phyloP scores from a whole-genome alignment of 2,888 invertebrate species.

The Plebejus melissa region DNA sequence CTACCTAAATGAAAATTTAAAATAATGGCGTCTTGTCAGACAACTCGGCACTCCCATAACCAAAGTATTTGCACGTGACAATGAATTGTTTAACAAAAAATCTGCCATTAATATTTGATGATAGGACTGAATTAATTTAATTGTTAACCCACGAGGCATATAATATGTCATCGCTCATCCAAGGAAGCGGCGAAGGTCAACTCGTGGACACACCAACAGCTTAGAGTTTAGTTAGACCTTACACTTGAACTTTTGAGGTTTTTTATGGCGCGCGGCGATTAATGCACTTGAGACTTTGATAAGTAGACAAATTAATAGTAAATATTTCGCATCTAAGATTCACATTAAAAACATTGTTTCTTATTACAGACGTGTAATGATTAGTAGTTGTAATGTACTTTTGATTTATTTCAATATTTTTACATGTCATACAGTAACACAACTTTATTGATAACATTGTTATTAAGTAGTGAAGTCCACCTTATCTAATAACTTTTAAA shows the following conservation, averaged over 20 bases:
- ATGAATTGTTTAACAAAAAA: neutral
- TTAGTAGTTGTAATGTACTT: too few relatives aligned
- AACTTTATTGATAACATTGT: too few relatives aligned
- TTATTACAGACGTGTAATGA: too few relatives aligned
- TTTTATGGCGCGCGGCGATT: neutral
- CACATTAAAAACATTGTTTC: too few relatives aligned
- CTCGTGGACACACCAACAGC: neutral
- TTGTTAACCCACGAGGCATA: neutral
- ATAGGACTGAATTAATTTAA: neutral
- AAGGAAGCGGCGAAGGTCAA: neutral
- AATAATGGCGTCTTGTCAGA: neutral
- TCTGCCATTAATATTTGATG: neutral
- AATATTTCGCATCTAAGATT: too few relatives aligned
- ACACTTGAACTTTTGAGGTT: neutral
- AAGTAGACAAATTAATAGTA: too few relatives aligned
- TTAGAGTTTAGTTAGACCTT: conserved; percentile 11
- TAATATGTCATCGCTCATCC: conserved; percentile 4
- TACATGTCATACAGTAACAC: too few relatives aligned
- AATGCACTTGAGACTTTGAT: neutral
- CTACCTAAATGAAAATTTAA: neutral
- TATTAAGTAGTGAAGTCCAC: too few relatives aligned
- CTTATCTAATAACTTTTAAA: too few relatives aligned
- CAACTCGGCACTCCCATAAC: neutral
- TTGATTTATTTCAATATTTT: too few relatives aligned
- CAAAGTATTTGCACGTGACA: neutral